A percentile compares a stretch with the other conserved stretches of the same genome.
Evolutionary conservation across 1,140 invertebrate species (phyloP).

Genomic region (Melanaphis sacchari): DNA sequence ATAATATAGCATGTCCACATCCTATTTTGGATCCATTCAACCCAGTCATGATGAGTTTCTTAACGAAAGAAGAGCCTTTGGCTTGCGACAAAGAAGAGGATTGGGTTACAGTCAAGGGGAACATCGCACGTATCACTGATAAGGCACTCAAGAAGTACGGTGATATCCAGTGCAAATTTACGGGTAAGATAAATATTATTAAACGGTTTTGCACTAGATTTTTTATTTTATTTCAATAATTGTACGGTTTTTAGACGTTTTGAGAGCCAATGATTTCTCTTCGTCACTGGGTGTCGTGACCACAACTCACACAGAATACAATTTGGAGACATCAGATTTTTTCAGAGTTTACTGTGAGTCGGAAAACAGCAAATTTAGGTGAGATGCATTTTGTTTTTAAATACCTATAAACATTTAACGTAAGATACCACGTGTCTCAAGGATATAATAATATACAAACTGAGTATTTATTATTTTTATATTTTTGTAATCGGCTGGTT

Average conservation of each 20-base stretch:
- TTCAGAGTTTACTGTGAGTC: constrained; percentile 70
- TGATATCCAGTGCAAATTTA: constrained; percentile 62
- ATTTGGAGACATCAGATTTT: constrained; percentile 72
- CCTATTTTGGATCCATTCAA: constrained; percentile 72
- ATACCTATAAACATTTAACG: background rate
- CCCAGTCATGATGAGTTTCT: constrained; percentile 74
- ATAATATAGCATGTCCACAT: constrained; percentile 67
- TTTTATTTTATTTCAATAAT: background rate
- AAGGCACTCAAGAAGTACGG: constrained; percentile 62
- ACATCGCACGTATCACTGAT: constrained; percentile 62
- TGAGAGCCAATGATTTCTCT: constrained; percentile 69
- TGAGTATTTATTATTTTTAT: background rate
- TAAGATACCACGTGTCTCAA: background rate
- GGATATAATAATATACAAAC: background rate
- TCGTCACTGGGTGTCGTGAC: constrained; percentile 66
- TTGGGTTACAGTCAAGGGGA: constrained; percentile 67
- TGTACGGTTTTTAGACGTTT: constrained; percentile 67
- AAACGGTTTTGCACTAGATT: background rate
- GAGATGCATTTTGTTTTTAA: background rate
- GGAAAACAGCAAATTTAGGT: constrained; percentile 64
- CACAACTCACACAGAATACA: constrained; percentile 69
- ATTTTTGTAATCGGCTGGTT: background rate
- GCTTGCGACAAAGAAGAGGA: constrained; percentile 68
- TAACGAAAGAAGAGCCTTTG: constrained; percentile 69
- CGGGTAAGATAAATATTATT: constrained; percentile 58